Conservation (phyloP, 2,113 vertebrate species). For the Hydropotes inermis region DNA sequence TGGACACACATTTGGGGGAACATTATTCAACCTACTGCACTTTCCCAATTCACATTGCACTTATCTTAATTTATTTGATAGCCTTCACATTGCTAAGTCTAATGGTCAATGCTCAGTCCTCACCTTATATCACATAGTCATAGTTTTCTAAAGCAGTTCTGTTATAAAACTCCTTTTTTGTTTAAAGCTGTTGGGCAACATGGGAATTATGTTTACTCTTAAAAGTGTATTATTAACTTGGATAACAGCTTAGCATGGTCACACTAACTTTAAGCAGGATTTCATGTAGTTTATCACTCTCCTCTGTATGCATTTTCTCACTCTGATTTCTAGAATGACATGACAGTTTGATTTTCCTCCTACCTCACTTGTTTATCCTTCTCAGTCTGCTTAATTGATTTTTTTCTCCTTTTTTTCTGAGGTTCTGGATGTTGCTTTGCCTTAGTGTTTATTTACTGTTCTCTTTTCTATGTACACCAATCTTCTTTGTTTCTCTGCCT, state of each 20-base stretch:
- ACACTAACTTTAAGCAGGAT: not conserved
- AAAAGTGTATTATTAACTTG: not conserved
- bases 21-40: not conserved
- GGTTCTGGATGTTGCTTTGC: not conserved
- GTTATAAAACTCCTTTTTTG: not conserved
- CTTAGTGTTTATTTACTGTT: not conserved
- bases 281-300: not conserved
- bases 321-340: not conserved
- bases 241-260: not conserved
- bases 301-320: not conserved
- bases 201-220: not conserved
- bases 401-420: not conserved
- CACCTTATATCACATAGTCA: not conserved
- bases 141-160: not conserved
- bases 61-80: not conserved
- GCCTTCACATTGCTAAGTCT: not conserved
- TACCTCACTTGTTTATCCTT: not conserved
- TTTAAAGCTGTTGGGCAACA: not conserved
- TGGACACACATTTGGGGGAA: not conserved
- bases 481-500: not conserved
- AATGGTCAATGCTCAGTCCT: not conserved
- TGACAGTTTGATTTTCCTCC: not conserved
- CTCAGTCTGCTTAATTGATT: not conserved
- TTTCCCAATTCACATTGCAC: not conserved
- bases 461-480: not conserved